These are phyloP conservation scores for Cyphomyrus plagiostoma DNA, from an alignment of 2,113 vertebrate species.

Conservation along the genomic window DNA sequence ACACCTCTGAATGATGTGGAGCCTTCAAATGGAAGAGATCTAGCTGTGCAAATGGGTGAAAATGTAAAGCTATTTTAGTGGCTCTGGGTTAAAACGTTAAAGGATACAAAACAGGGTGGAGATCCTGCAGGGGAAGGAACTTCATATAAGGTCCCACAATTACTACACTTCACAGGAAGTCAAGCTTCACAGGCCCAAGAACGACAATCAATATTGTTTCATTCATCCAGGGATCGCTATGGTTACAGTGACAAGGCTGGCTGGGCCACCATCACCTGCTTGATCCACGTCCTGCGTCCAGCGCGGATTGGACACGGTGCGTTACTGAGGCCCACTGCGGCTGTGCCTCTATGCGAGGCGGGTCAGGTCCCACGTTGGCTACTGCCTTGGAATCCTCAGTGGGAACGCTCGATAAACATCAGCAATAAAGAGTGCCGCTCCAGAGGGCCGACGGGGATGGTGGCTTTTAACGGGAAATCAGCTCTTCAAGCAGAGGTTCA, in stretches of 20 bases:
- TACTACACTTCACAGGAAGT: background rate
- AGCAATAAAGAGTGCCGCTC: background rate
- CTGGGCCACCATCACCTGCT: background rate
- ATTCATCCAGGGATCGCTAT: background rate
- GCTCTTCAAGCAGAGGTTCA: conserved; percentile 25
- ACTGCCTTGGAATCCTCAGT: background rate
- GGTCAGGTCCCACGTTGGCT: background rate
- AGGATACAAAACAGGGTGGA: background rate
- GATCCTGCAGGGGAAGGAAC: background rate
- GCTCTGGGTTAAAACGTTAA: background rate
- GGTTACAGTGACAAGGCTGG: background rate
- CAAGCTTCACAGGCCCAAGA: background rate
- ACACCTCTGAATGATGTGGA: background rate
- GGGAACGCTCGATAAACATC: background rate
- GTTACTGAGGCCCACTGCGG: background rate
- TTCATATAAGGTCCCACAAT: background rate
- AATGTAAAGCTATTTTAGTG: background rate
- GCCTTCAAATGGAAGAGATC: background rate
- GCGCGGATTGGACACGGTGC: too few relatives aligned
- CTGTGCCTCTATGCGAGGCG: background rate
- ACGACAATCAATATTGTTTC: background rate
- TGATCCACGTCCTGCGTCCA: too few relatives aligned
- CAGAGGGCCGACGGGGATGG: background rate
- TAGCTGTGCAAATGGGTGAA: background rate
- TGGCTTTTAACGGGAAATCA: conserved; percentile 20